These are phyloP conservation scores for Laticauda laticaudata DNA, from an alignment of 2,113 vertebrate genomes.

Conservation along the genomic window DNA sequence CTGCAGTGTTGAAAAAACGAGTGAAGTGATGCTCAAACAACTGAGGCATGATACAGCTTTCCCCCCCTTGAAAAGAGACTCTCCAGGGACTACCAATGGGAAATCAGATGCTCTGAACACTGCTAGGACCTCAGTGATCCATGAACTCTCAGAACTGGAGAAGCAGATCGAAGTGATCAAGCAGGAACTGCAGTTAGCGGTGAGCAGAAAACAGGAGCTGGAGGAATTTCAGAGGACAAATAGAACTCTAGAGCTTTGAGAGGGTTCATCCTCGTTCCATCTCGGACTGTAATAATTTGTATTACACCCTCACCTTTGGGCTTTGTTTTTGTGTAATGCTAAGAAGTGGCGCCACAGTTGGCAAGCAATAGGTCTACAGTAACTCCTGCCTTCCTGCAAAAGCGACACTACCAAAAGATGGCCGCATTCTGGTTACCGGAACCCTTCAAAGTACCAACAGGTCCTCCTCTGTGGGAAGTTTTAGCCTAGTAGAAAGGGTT, in stretches of 20 bases:
- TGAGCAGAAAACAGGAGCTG: constrained; percentile 91
- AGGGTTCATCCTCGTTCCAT: neutral
- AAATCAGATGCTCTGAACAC: constrained; percentile 80
- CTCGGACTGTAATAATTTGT: constrained; percentile 51
- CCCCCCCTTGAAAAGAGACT: constrained; percentile 74
- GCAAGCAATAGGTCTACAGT: constrained; percentile 40
- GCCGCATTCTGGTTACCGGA: constrained; percentile 41
- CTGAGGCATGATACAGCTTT: constrained; percentile 80
- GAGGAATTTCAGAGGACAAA: constrained; percentile 88
- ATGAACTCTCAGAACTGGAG: constrained; percentile 91
- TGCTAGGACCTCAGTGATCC: constrained; percentile 76
- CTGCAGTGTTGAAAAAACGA: constrained; percentile 74
- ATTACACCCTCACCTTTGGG: constrained; percentile 35
- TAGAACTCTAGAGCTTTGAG: constrained; percentile 73
- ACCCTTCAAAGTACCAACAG: constrained; percentile 49
- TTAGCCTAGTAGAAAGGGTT: constrained; percentile 25
- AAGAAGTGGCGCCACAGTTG: constrained; percentile 44
- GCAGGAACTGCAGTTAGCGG: constrained; percentile 88
- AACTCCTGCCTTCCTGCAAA: constrained; percentile 13
- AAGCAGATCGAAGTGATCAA: constrained; percentile 90
- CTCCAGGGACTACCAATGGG: constrained; percentile 81
- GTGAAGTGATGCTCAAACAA: constrained; percentile 70
- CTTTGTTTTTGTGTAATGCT: constrained; percentile 50
- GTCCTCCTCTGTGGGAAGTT: constrained; percentile 38
- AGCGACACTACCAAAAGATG: constrained; percentile 27